Percentiles rank a stretch among this genome's conserved stretches.
Conservation (phyloP, 1,140 invertebrate species). For the Aphis gossypii region DNA sequence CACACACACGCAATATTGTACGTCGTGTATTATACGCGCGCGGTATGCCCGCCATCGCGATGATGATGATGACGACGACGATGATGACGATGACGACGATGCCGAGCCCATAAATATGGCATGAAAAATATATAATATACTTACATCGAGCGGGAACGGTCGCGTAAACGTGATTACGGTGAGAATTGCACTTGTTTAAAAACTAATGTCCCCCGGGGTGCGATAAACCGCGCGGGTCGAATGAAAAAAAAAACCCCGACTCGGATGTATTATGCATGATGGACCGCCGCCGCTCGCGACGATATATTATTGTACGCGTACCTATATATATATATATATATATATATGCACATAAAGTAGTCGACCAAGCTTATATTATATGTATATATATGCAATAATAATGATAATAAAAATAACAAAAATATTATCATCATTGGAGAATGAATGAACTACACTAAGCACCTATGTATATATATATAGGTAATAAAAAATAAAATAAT, state of each 20-base stretch:
- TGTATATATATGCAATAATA: not conserved
- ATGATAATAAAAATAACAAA: not conserved
- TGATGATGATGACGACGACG: not conserved
- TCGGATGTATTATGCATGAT: conserved; percentile 39
- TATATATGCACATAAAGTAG: not conserved
- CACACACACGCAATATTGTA: not conserved
- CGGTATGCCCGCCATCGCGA: not conserved
- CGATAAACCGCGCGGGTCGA: conserved; percentile 32
- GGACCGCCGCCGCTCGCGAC: not conserved
- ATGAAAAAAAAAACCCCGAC: not conserved
- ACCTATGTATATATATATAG: too few species aligned
- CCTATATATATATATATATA: too few species aligned
- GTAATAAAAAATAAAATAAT: too few species aligned
- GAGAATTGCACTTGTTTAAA: conserved; percentile 57
- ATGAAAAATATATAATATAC: conserved; percentile 41
- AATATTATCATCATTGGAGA: too few species aligned
- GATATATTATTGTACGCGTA: not conserved
- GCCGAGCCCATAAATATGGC: conserved; percentile 28
- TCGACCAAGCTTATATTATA: too few species aligned
- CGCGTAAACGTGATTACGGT: conserved; percentile 54
- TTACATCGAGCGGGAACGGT: conserved; percentile 22
- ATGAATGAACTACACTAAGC: too few species aligned
- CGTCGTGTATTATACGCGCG: not conserved
- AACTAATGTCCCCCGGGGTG: conserved; percentile 57
- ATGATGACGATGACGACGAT: not conserved